These are phyloP conservation scores for Drosophila chauvacae DNA, from an alignment of 1,140 invertebrate genomes.

Conservation along the genomic window DNA sequence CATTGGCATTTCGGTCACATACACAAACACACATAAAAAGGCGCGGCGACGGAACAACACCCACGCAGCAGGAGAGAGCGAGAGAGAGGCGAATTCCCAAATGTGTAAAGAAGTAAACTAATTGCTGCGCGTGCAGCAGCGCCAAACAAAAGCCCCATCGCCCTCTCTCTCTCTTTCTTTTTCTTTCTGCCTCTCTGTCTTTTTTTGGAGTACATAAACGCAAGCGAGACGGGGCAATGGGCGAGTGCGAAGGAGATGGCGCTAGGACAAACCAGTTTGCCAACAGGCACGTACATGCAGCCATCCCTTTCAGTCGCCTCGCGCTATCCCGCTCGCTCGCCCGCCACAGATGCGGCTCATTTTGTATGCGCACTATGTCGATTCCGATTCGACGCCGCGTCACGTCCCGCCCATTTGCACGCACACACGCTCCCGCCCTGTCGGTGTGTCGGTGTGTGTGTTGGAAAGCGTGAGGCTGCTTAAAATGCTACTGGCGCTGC, in stretches of 20 bases:
- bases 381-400: slow-evolving; percentile 84
- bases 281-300: slow-evolving; percentile 31
- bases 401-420: slow-evolving; percentile 85
- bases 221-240: slow-evolving; percentile 12
- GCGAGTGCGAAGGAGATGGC: slow-evolving; percentile 37
- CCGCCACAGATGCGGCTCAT: slow-evolving; percentile 49
- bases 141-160: slow-evolving; percentile 59
- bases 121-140: slow-evolving; percentile 82
- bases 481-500: slow-evolving; percentile 84
- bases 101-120: slow-evolving; percentile 83
- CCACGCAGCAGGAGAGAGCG: slow-evolving; percentile 45
- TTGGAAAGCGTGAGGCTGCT: slow-evolving; percentile 82
- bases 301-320: slow-evolving; percentile 34
- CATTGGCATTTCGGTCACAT: slow-evolving; percentile 83
- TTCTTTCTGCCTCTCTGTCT: slow-evolving; percentile 3
- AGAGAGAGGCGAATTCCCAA: slow-evolving; percentile 54
- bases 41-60: slow-evolving; percentile 41
- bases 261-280: slow-evolving; percentile 54
- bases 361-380: slow-evolving; percentile 83
- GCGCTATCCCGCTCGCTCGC: slow-evolving; percentile 39
- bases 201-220: slow-evolving; percentile 62
- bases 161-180: background rate
- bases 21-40: slow-evolving; percentile 83
- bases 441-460: slow-evolving; percentile 41
- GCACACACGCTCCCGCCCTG: slow-evolving; percentile 57